Base-by-base conservation (phyloP, 2,113 vertebrate genomes). In the Megaleporinus macrocephalus region DNA sequence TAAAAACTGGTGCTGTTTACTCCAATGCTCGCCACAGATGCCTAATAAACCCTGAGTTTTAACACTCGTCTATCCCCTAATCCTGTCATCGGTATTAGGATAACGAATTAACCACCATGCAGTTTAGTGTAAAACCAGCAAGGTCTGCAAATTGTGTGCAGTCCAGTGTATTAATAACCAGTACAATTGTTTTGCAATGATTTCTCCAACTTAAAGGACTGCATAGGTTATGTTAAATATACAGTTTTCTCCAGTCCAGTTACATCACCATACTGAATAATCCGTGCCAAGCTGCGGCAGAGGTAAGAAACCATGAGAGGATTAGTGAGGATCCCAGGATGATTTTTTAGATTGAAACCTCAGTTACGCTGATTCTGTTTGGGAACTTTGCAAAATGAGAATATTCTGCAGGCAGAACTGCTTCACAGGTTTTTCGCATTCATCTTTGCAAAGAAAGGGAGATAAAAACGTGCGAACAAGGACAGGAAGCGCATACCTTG, bases 251-350 rank as follows among this genome's bases (percentile, higher is more conserved):
- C 22, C 26, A 18, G 4, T 49, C 26, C 44, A 59, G 72, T 84
- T 81, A 73, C 70, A 84, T 74, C 65, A 82, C 71, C 70, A 57
- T 24, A 29, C 69, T 22, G 59, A 90, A 82, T 92, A 92, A 92
- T 91, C 90, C 84, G 79, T 14, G 51, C 13, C 72, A 49, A 82
- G 69, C 59, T 83, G 73, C 29, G 76, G 65, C 82, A 74, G 84
- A 74, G 65, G 81, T 87, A 84, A 89, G 83, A 88, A 89, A 76
- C 88, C 81, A 89, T n/a, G 71, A 89, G 87, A 87, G 89, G 91
- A 92, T 92, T 92, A 92, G 85, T 81, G 74, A 33, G 83, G 74
- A 89, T 82, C 84, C 77, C 81, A 83, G 59, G 59, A 69, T 87
- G 82, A 83, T 82, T 82, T n/a, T 78, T 80, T 79, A 55, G 80